Conservation (phyloP, 2,797 vertebrate species). For the Pachyuromys duprasi region DNA sequence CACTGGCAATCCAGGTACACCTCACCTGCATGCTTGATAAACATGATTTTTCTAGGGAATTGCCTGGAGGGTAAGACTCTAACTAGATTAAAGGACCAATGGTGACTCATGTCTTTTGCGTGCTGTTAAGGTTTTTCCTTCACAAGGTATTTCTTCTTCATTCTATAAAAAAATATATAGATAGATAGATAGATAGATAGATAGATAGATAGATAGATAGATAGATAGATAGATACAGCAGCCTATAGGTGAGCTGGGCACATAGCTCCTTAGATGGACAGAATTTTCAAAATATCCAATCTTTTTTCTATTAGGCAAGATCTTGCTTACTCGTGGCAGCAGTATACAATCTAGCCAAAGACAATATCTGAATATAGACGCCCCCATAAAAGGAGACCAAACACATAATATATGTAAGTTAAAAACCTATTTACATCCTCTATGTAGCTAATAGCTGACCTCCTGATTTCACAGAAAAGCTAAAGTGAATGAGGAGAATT, state of each 20-base stretch:
- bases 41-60: slow-evolving; percentile 15
- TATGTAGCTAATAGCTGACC: background rate
- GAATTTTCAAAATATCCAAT: background rate
- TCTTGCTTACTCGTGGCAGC: background rate
- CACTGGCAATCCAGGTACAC: background rate
- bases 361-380: background rate
- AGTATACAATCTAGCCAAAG: background rate
- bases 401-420: background rate
- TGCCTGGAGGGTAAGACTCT: background rate
- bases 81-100: background rate
- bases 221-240: background rate
- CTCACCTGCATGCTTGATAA: background rate
- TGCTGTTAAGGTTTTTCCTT: slow-evolving; percentile 8
- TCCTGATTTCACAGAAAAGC: slow-evolving; percentile 30
- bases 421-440: background rate
- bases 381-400: background rate
- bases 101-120: background rate
- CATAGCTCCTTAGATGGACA: background rate
- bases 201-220: no score
- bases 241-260: background rate
- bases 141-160: background rate
- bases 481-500: background rate
- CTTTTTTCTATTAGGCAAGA: background rate
- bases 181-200: background rate
- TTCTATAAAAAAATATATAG: background rate